These are phyloP conservation scores for Channa argus DNA, from an alignment of 2,113 vertebrate species.

Conservation along the genomic window DNA sequence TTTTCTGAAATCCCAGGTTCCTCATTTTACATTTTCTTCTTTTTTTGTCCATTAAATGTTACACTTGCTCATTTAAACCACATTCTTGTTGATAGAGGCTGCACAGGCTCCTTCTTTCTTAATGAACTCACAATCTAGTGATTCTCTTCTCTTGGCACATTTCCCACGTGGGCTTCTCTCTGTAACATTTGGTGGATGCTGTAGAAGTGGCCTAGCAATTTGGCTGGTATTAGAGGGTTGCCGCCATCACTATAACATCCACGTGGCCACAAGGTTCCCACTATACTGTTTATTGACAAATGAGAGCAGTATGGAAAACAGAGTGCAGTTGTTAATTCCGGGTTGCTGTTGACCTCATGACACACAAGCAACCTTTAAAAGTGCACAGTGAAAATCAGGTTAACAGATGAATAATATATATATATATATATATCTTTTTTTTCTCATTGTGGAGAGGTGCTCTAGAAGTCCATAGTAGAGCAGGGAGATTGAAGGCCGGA, in stretches of 20 bases:
- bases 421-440: neutral
- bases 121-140: slow-evolving; percentile 26
- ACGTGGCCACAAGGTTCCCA: slow-evolving; percentile 55
- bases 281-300: slow-evolving; percentile 42
- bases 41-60: neutral
- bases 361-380: neutral
- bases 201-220: slow-evolving; percentile 30
- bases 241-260: slow-evolving; percentile 26
- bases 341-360: slow-evolving; percentile 6
- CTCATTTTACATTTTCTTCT: neutral
- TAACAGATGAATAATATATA: slow-evolving; percentile 16
- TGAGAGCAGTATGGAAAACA: slow-evolving; percentile 7
- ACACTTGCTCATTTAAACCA: slow-evolving; percentile 6
- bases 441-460: no score
- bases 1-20: neutral
- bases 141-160: slow-evolving; percentile 6
- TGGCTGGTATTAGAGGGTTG: slow-evolving; percentile 27
- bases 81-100: slow-evolving; percentile 13
- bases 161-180: slow-evolving; percentile 4
- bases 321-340: slow-evolving; percentile 19
- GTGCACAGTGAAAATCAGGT: neutral
- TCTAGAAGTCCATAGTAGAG: no score
- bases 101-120: slow-evolving; percentile 24
- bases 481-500: no score
- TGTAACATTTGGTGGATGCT: slow-evolving; percentile 61